Conservation (phyloP, 2,797 vertebrate species). For the Aldrovandia affinis region DNA sequence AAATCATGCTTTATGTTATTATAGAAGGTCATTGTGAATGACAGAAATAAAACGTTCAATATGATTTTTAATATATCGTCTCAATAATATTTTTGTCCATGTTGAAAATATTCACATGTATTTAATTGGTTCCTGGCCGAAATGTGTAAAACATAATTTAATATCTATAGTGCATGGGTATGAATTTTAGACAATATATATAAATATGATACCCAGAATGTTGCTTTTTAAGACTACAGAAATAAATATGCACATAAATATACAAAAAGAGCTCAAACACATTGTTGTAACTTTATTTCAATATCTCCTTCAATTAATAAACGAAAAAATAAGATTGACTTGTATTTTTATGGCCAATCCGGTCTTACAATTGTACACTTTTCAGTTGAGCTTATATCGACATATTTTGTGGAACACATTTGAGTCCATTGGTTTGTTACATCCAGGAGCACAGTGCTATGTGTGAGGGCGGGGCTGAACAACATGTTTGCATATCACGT, state of each 20-base stretch:
- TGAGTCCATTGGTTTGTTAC: not conserved
- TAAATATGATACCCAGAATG: not conserved
- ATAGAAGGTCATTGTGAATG: too few relatives aligned
- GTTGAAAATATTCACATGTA: not conserved
- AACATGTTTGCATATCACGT: slow-evolving; percentile 79
- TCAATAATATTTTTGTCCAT: not conserved
- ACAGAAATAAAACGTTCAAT: not conserved
- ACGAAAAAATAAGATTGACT: not conserved
- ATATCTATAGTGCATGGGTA: not conserved
- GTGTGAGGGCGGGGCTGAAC: slow-evolving; percentile 83
- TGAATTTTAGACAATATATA: not conserved
- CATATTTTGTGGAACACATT: not conserved
- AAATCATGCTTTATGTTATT: too few relatives aligned
- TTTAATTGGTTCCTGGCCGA: not conserved
- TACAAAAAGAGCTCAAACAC: not conserved
- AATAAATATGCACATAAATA: not conserved
- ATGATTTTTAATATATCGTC: not conserved
- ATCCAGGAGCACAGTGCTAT: slow-evolving; percentile 44
- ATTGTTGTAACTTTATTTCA: not conserved
- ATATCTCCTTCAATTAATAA: not conserved
- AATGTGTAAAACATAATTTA: not conserved
- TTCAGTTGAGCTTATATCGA: not conserved
- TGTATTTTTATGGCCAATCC: not conserved
- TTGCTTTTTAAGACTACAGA: not conserved
- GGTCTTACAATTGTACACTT: not conserved